Percentiles rank a stretch among this genome's conserved stretches.
Conservation (phyloP, 92 coral and sea anemone genomes). For the Montipora capitata region DNA sequence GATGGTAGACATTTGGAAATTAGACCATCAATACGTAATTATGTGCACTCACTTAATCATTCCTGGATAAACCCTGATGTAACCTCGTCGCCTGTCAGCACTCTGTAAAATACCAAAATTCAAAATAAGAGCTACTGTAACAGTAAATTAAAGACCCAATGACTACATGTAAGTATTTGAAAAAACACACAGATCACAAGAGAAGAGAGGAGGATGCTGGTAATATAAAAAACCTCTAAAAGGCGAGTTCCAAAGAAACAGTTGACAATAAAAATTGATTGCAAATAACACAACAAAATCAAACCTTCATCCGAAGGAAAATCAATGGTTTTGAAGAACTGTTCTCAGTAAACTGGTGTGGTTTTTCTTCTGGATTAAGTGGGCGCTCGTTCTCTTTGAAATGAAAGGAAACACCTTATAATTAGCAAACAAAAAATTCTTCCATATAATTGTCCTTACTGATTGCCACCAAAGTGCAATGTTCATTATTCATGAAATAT, state of each 20-base stretch:
- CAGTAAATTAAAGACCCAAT: not conserved
- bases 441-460: too few relatives aligned
- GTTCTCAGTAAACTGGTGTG: conserved; percentile 88
- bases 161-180: too few relatives aligned
- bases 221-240: too few relatives aligned
- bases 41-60: conserved; percentile 81
- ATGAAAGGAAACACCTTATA: not conserved
- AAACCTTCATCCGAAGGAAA: conserved; percentile 93
- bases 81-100: conserved; percentile 91
- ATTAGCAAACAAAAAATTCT: too few relatives aligned
- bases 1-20: too few relatives aligned
- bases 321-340: conserved; percentile 84
- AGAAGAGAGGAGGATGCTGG: too few relatives aligned
- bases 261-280: not conserved
- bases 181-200: too few relatives aligned
- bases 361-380: conserved; percentile 88
- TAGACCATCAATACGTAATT: too few relatives aligned
- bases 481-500: too few relatives aligned
- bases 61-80: conserved; percentile 89
- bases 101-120: conserved; percentile 53
- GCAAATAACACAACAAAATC: not conserved
- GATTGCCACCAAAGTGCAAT: too few relatives aligned
- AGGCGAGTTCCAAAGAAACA: not conserved
- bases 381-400: conserved; percentile 85
- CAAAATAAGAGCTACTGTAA: too few relatives aligned